Percentiles rank a stretch among this genome's conserved stretches.
These are phyloP conservation scores for Saccostrea cuccullata DNA, from an alignment of 1,140 invertebrate species.

Conservation along the genomic window DNA sequence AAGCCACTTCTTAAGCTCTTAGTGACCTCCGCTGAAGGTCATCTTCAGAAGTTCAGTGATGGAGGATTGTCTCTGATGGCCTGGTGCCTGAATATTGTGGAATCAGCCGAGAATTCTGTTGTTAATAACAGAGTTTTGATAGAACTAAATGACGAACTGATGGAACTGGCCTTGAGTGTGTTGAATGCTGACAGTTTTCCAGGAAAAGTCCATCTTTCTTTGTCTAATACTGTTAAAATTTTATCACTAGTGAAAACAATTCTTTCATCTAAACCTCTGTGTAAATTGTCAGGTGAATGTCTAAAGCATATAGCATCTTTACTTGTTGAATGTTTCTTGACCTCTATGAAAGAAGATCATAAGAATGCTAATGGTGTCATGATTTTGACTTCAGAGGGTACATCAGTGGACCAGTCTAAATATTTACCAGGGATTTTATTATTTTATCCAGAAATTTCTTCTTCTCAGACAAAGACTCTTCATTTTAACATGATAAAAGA, in stretches of 20 bases:
- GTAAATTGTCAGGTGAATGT: conserved; percentile 34
- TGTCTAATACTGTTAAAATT: conserved; percentile 51
- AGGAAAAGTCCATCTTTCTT: conserved; percentile 33
- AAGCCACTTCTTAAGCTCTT: conserved; percentile 56
- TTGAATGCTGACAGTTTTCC: conserved; percentile 29
- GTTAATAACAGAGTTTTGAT: conserved; percentile 36
- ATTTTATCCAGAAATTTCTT: conserved; percentile 43
- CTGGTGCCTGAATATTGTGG: conserved; percentile 47
- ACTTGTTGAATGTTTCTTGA: conserved; percentile 47
- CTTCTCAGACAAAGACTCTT: not conserved
- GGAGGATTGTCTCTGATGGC: conserved; percentile 55
- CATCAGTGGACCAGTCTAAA: conserved; percentile 30
- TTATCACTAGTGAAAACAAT: conserved; percentile 48
- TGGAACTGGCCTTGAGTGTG: conserved; percentile 43
- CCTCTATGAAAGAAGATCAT: conserved; percentile 8
- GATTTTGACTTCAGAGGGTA: conserved; percentile 39
- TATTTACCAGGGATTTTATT: conserved; percentile 49
- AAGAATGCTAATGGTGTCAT: conserved; percentile 45
- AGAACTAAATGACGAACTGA: conserved; percentile 54
- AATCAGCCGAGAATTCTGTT: conserved; percentile 37
- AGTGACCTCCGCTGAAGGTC: conserved; percentile 50
- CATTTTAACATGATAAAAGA: not conserved
- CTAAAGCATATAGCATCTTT: conserved; percentile 33
- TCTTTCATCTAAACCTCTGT: conserved; percentile 51
- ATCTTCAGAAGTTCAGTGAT: conserved; percentile 56